These are phyloP conservation scores for Xiphophorus hellerii DNA, from an alignment of 2,113 vertebrate species.

Conservation along the genomic window DNA sequence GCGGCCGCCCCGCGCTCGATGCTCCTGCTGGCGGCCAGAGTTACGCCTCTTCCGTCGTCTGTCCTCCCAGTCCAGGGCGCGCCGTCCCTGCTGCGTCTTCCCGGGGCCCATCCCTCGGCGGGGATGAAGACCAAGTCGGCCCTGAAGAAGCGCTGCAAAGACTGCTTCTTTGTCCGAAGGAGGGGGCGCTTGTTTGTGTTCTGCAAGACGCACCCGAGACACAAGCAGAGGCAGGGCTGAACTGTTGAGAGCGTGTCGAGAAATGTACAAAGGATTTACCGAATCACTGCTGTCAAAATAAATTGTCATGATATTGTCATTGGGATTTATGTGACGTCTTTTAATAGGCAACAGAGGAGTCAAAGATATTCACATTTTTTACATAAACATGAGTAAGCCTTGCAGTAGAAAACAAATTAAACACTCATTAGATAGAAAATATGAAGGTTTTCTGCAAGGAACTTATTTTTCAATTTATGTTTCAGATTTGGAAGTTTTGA, in stretches of 20 bases:
- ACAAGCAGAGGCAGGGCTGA: conserved; percentile 88
- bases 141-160: conserved; percentile 87
- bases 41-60: neutral
- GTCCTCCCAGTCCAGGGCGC: neutral
- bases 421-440: too few species aligned
- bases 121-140: conserved; percentile 88
- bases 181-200: conserved; percentile 83
- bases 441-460: too few species aligned
- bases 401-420: neutral
- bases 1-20: conserved; percentile 18
- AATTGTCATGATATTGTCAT: conserved; percentile 20
- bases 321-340: neutral
- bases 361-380: neutral
- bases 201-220: conserved; percentile 87
- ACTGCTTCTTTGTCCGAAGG: conserved; percentile 88
- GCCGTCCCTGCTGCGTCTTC: conserved; percentile 32
- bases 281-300: conserved; percentile 49
- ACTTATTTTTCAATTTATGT: too few species aligned
- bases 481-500: too few species aligned
- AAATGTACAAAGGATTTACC: neutral
- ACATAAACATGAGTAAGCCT: neutral
- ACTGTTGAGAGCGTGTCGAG: neutral
- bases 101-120: conserved; percentile 41
- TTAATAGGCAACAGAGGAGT: neutral
- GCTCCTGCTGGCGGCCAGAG: conserved; percentile 19